A percentile compares a stretch with the other conserved stretches of the same genome.
phyloP scores from a whole-genome alignment of 2,888 invertebrate genomes.

The Megalurothrips usitatus region DNA sequence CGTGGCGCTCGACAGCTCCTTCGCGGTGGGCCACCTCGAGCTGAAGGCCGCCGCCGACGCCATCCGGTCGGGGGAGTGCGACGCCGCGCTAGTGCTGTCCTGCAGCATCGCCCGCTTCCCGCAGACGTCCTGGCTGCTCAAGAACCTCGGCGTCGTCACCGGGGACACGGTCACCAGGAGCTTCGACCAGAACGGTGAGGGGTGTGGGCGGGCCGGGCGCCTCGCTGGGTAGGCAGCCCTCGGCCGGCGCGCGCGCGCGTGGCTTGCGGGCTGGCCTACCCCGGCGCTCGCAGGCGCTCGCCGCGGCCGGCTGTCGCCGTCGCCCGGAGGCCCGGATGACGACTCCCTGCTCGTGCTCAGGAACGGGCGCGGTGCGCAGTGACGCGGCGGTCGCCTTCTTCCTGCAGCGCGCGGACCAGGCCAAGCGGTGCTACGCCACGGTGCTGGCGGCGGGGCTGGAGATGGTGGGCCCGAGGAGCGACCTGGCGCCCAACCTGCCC shows the following conservation, averaged over 20 bases:
- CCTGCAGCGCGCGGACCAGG: conserved; percentile 46
- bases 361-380: conserved; percentile 49
- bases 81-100: conserved; percentile 56
- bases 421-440: conserved; percentile 43
- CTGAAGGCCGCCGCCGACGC: conserved; percentile 51
- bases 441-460: neutral
- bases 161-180: conserved; percentile 59
- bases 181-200: conserved; percentile 59
- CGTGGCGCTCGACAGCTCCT: conserved; percentile 61
- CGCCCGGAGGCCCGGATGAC: no score
- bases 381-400: conserved; percentile 48
- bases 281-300: neutral
- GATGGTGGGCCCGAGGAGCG: neutral
- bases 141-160: conserved; percentile 58
- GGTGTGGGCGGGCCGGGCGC: neutral
- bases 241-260: no score
- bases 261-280: neutral
- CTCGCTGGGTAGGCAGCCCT: no score
- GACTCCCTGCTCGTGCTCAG: conserved; percentile 39
- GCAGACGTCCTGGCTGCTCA: conserved; percentile 57
- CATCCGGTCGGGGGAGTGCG: conserved; percentile 47
- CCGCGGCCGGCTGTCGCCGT: neutral
- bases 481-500: neutral
- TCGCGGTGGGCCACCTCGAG: conserved; percentile 60
- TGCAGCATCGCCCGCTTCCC: conserved; percentile 56